Percentiles rank a stretch among this genome's conserved stretches.
Evolutionary conservation across 2,113 vertebrate species (phyloP).

Genomic region (Ibidorhyncha struthersii): DNA sequence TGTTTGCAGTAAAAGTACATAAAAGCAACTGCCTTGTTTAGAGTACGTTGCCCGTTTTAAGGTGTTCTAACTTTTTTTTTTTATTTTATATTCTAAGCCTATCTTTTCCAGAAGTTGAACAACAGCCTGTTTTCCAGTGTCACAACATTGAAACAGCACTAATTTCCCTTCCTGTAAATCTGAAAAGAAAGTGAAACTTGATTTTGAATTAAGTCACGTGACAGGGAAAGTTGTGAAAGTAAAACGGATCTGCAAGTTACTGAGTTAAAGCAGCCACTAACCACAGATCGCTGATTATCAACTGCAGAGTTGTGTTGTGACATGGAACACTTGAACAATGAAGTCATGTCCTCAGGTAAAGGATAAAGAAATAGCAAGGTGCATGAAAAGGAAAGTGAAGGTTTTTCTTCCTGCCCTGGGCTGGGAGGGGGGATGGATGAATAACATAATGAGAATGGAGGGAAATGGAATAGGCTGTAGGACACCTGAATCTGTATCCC

Average conservation of each 20-base stretch:
- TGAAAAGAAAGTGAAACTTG: constrained; percentile 46
- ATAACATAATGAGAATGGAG: neutral
- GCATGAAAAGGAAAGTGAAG: neutral
- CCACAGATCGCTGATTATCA: neutral
- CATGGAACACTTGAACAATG: neutral
- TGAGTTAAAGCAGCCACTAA: neutral
- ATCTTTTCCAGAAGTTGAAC: neutral
- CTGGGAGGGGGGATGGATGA: neutral
- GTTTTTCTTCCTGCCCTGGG: neutral
- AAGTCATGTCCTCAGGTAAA: neutral
- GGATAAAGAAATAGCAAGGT: neutral
- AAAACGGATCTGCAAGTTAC: neutral
- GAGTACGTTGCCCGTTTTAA: neutral
- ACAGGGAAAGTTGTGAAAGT: neutral
- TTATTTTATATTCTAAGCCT: neutral
- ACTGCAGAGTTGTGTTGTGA: neutral
- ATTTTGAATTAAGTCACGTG: neutral
- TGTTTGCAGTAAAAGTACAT: neutral
- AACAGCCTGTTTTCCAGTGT: neutral
- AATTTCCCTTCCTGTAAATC: neutral
- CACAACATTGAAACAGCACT: neutral
- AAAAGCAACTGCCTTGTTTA: neutral
- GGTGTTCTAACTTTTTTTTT: neutral
- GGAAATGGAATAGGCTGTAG: neutral
- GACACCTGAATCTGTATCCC: neutral